Percentiles rank a stretch among this genome's conserved stretches.
phyloP scores from a whole-genome alignment of 2,113 vertebrate species.

The Hippocampus abdominalis region DNA sequence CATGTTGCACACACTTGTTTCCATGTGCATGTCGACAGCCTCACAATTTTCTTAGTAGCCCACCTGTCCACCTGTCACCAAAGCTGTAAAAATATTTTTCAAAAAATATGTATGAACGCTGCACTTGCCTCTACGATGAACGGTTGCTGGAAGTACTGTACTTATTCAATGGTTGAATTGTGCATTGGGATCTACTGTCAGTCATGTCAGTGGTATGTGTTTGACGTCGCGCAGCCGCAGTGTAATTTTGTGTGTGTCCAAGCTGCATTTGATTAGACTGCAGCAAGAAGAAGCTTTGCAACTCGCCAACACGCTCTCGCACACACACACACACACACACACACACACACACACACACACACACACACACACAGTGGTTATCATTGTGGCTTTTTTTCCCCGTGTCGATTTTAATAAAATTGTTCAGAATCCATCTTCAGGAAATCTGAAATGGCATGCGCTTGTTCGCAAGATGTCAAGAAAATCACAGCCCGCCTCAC shows the following conservation, averaged over 20 bases:
- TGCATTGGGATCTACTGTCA: not conserved
- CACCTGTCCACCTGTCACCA: constrained; percentile 1
- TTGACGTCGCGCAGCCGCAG: not conserved
- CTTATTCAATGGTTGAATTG: not conserved
- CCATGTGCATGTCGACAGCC: not conserved
- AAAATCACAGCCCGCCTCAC: constrained; percentile 55
- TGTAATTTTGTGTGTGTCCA: not conserved
- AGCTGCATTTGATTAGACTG: not conserved
- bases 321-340: no score
- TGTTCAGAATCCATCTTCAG: not conserved
- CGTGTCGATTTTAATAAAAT: not conserved
- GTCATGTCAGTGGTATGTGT: no score
- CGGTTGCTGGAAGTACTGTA: not conserved
- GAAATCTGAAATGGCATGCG: not conserved
- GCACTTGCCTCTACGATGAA: not conserved
- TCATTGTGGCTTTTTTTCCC: not conserved
- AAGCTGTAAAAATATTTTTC: not conserved
- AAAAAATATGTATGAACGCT: no score
- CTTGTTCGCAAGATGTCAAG: constrained; percentile 46
- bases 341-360: no score
- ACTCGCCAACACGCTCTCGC: not conserved
- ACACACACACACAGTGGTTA: not conserved
- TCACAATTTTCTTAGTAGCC: not conserved
- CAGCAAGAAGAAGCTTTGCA: not conserved
- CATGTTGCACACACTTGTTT: constrained; percentile 14